A percentile compares a stretch with the other conserved stretches of the same genome.
Evolutionary conservation across 2,888 invertebrate genomes (phyloP).

Genomic region (Ditula angustiorana): DNA sequence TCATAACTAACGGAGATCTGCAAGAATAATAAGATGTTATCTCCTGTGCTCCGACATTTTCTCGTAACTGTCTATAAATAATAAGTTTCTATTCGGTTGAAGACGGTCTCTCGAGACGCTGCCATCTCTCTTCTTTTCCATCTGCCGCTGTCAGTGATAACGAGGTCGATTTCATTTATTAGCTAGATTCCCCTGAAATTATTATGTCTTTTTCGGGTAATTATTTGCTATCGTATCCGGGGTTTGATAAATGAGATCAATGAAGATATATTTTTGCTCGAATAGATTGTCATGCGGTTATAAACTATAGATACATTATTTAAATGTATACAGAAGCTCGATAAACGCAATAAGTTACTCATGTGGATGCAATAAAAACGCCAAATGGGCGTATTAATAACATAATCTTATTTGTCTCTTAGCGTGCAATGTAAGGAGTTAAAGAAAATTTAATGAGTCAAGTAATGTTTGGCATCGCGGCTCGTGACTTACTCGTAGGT

Average conservation of each 20-base stretch:
- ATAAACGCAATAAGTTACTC: too few relatives aligned
- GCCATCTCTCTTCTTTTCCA: constrained; percentile 62
- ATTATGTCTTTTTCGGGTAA: constrained; percentile 43
- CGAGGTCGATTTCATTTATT: constrained; percentile 61
- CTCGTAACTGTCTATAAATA: constrained; percentile 41
- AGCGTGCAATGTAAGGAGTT: neutral
- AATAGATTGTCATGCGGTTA: too few relatives aligned
- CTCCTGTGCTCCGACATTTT: constrained; percentile 30
- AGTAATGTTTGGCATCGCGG: neutral
- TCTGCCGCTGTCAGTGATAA: constrained; percentile 64
- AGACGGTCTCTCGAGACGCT: constrained; percentile 55
- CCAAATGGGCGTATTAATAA: too few relatives aligned
- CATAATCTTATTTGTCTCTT: neutral
- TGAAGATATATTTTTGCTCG: neutral
- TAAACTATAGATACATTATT: neutral
- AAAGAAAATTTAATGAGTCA: neutral
- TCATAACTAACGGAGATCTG: constrained; percentile 36
- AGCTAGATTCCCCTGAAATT: constrained; percentile 49
- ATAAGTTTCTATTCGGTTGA: constrained; percentile 45
- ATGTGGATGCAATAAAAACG: too few relatives aligned
- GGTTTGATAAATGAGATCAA: constrained; percentile 7
- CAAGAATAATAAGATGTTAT: constrained; percentile 36
- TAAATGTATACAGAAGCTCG: too few relatives aligned
- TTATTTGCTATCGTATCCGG: constrained; percentile 23
- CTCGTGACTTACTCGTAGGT: neutral